A percentile compares a stretch with the other conserved stretches of the same genome.
Evolutionary conservation across 2,888 invertebrate species (phyloP).

Genomic region (Amaurobius ferox): DNA sequence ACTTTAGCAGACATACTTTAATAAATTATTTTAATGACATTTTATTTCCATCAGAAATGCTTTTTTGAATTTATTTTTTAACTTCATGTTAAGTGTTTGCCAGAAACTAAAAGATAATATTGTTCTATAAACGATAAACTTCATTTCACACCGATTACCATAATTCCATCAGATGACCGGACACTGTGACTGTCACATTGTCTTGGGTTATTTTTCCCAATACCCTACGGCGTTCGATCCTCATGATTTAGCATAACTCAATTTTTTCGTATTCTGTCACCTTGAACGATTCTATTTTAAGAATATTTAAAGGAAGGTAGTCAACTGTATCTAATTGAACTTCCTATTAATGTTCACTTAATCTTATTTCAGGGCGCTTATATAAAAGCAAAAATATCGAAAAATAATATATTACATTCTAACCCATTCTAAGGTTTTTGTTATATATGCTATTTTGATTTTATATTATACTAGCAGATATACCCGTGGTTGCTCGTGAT

Average conservation of each 20-base stretch:
- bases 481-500: no score
- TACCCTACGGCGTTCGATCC: not conserved
- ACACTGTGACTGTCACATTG: not conserved
- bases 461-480: no score
- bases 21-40: no score
- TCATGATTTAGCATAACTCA: not conserved
- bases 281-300: not conserved
- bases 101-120: no score
- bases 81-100: no score
- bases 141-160: constrained; percentile 7
- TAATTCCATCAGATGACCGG: constrained; percentile 5
- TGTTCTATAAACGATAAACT: not conserved
- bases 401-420: no score
- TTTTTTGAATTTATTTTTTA: no score
- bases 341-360: constrained; percentile 13
- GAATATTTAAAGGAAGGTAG: not conserved
- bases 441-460: no score
- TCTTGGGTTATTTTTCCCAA: not conserved
- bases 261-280: not conserved
- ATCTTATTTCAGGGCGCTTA: not conserved
- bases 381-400: not conserved
- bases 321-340: not conserved
- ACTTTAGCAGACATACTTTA: no score
- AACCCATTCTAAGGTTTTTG: no score
- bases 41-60: no score